Conservation (phyloP, 2,797 vertebrate species). For the Malurus splendens region DNA sequence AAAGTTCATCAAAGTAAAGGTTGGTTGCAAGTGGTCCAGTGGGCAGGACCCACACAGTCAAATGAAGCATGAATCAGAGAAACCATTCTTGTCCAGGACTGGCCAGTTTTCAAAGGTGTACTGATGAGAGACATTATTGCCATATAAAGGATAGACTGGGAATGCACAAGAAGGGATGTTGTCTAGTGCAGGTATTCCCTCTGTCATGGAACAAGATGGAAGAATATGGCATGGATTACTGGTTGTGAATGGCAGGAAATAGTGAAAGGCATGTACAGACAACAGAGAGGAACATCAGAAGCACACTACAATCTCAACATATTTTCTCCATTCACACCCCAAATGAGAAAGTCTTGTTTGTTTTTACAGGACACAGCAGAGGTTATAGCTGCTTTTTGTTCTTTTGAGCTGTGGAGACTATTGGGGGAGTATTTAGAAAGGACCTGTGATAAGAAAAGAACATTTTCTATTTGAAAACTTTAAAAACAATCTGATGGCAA, state of each 20-base stretch:
- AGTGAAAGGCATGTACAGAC: background rate
- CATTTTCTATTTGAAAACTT: background rate
- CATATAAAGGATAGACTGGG: background rate
- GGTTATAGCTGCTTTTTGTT: background rate
- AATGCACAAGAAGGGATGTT: background rate
- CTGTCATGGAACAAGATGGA: background rate
- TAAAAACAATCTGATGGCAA: background rate
- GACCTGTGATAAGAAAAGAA: background rate
- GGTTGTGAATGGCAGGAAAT: background rate
- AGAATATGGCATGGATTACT: background rate
- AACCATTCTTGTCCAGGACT: background rate
- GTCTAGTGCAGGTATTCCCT: background rate
- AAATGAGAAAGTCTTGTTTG: background rate
- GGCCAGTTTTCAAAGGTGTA: background rate
- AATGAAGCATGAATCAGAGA: background rate
- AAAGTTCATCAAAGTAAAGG: background rate
- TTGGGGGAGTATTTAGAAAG: background rate
- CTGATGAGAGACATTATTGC: background rate
- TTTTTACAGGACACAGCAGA: background rate
- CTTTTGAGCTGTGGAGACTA: background rate
- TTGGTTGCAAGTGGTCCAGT: background rate
- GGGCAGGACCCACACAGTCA: accelerated
- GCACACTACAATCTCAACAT: background rate
- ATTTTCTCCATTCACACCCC: background rate
- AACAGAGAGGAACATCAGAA: background rate